These are phyloP conservation scores for Tetragnatha versicolor DNA, from an alignment of 1,140 invertebrate genomes.

Conservation along the genomic window DNA sequence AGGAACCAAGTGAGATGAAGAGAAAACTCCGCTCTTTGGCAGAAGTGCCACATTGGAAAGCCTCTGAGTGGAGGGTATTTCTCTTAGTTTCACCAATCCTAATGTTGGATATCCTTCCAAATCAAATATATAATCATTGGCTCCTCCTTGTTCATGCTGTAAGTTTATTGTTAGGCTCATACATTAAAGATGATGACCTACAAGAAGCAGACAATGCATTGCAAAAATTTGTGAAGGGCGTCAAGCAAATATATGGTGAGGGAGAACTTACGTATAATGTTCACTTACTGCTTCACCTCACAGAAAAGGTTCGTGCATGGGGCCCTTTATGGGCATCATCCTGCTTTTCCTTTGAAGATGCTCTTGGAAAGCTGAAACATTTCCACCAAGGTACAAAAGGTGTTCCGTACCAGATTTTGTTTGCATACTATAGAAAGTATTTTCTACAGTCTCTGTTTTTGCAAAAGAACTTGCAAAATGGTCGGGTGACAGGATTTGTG, in stretches of 20 bases:
- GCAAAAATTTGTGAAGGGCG: neutral
- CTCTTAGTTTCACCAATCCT: neutral
- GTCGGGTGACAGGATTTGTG: neutral
- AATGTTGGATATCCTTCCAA: neutral
- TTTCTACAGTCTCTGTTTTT: too few relatives aligned
- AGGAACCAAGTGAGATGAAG: neutral
- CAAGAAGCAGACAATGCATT: neutral
- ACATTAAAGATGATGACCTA: neutral
- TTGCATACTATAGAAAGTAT: neutral
- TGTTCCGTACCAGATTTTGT: neutral
- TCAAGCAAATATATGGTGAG: neutral
- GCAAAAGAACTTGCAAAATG: neutral
- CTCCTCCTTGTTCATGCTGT: neutral
- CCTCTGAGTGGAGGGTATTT: neutral
- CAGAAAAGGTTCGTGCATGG: neutral
- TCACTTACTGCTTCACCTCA: neutral
- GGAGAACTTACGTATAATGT: conserved; percentile 3
- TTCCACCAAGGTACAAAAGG: neutral
- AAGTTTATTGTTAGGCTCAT: neutral
- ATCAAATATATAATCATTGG: neutral
- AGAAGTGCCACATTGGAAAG: neutral
- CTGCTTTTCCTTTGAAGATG: neutral
- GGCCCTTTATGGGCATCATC: neutral
- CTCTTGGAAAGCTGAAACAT: neutral
- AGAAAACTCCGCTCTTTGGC: neutral